Base-by-base conservation (phyloP, 2,797 vertebrate species). In the Furcifer pardalis region DNA sequence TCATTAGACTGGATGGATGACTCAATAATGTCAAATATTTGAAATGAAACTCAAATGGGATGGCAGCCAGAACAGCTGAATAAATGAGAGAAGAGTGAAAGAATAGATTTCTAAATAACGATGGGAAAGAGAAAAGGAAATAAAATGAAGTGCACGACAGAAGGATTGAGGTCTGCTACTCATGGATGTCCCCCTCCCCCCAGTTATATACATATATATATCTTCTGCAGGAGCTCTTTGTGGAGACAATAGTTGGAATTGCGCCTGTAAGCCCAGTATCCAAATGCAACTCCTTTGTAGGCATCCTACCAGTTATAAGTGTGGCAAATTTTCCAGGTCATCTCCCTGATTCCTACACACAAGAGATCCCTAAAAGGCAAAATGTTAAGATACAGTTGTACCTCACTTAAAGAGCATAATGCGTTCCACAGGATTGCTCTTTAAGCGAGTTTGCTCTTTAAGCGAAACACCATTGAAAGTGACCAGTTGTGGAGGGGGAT, bases 301-400 rank as follows among this genome's bases (percentile, higher is more conserved):
- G 56, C 42, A 68, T 21, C 4, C 21, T 44, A 27, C 46, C 46
- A 84, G n/a, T 44, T 49, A 10, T 10, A 60, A 63, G 15, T 21
- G 60, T 8, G 7, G 62, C 72, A 85, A 85, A 59, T 30, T 27
- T 81, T 66, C 72, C 78, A 46, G 72, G 71, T 60, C 62, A 81
- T 46, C 62, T 81, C 10, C 23, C 59, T 59, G 62, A n/a, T 15
- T 19, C 76, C 56, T 13, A 56, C 52, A 62, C 52, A 84, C 19
- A 49, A 66, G 42, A 75, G 1, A n/a, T 13, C 52, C 52, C 52
- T 3, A 56, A 56, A 19, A 17, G 52, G 15, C 52, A 56, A 56
- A 12, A 56, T 56, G 15, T 56, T 56, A 56, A n/a, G n/a, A n/a
- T n/a, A n/a, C n/a, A n/a, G n/a, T n/a, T n/a, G n/a, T n/a, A n/a